phyloP scores from a whole-genome alignment of 2,113 vertebrate genomes.

The Amia ocellicauda region DNA sequence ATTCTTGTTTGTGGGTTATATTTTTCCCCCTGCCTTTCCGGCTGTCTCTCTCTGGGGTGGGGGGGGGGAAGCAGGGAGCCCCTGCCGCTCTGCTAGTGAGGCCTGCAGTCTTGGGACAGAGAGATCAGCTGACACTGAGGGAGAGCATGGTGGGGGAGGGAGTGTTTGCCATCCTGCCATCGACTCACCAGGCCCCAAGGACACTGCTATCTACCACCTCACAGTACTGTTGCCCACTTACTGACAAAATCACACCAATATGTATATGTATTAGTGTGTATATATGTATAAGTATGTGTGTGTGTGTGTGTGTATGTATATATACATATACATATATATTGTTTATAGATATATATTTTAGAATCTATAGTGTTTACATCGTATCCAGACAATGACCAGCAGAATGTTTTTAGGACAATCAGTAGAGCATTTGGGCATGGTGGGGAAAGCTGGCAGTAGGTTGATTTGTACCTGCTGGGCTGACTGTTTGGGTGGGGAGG shows the following conservation, averaged over 20 bases:
- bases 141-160: neutral
- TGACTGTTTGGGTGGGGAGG: no score
- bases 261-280: no score
- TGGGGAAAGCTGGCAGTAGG: no score
- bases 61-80: no score
- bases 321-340: no score
- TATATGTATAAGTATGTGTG: no score
- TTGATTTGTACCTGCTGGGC: no score
- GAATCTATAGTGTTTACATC: conserved; percentile 20
- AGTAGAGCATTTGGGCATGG: neutral
- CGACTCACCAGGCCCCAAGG: neutral
- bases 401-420: conserved; percentile 38
- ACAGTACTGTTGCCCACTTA: conserved; percentile 7
- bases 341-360: no score
- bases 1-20: conserved; percentile 1
- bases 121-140: neutral
- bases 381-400: conserved; percentile 28
- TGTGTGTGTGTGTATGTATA: no score
- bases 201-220: neutral
- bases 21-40: neutral
- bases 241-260: neutral
- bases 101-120: no score
- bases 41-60: neutral
- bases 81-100: no score
- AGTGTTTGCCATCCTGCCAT: neutral